Percentiles rank a stretch among this genome's conserved stretches.
These are phyloP conservation scores for Pectinophora gossypiella DNA, from an alignment of 1,140 invertebrate species.

Conservation along the genomic window DNA sequence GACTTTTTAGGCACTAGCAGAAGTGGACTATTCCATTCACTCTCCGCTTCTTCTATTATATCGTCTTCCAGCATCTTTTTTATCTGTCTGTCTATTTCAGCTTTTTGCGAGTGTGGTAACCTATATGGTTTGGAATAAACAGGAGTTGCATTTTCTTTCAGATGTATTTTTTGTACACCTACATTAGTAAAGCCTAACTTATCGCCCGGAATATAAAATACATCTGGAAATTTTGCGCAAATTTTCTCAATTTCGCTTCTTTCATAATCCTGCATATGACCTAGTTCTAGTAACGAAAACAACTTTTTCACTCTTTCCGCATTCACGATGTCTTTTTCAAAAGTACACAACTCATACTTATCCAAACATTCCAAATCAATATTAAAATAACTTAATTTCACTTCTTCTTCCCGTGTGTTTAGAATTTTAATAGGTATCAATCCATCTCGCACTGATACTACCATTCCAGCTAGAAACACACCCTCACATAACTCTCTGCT, in stretches of 20 bases:
- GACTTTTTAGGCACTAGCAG: slow-evolving; percentile 9
- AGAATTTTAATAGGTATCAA: no score
- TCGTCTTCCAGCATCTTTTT: slow-evolving; percentile 19
- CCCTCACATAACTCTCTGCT: no score
- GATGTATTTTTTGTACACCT: background rate
- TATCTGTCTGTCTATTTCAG: slow-evolving; percentile 14
- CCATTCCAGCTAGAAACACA: no score
- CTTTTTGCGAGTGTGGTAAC: slow-evolving; percentile 7
- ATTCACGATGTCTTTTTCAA: no score
- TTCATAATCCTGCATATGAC: background rate
- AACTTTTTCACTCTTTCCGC: no score
- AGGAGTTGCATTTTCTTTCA: background rate
- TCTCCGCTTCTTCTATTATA: slow-evolving; percentile 25
- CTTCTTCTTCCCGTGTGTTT: no score
- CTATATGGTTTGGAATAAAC: background rate
- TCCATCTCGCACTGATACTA: no score
- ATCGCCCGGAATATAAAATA: slow-evolving; percentile 2
- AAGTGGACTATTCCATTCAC: slow-evolving; percentile 8
- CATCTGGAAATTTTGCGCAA: background rate
- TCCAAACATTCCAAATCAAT: no score
- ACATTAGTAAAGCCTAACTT: background rate
- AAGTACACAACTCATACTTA: no score
- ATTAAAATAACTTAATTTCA: no score
- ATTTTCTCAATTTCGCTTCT: background rate
- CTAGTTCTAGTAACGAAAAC: no score